Conservation (phyloP, 30 jellyfish, hydroid and myxozoan genomes). For the Morbakka virulenta region DNA sequence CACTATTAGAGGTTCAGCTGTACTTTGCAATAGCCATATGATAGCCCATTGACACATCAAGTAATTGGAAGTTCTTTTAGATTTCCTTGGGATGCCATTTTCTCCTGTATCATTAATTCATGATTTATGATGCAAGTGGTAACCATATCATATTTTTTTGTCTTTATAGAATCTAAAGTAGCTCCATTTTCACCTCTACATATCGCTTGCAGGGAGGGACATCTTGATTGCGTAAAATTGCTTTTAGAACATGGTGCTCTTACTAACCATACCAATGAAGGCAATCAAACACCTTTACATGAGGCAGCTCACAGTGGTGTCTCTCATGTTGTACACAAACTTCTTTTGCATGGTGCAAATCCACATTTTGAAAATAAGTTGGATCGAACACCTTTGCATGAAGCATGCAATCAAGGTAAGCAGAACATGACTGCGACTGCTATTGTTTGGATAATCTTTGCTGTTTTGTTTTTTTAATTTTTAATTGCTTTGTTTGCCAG, state of each 20-base stretch:
- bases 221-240: slow-evolving; percentile 35
- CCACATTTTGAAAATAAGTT: slow-evolving; percentile 49
- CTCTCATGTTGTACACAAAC: slow-evolving; percentile 23
- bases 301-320: slow-evolving; percentile 83
- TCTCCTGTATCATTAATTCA: not conserved
- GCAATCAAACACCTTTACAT: slow-evolving; percentile 66
- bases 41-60: too few relatives aligned
- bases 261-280: slow-evolving; percentile 47
- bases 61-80: too few relatives aligned
- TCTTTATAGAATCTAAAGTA: not conserved
- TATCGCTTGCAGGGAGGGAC: slow-evolving; percentile 77
- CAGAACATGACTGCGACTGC: not conserved
- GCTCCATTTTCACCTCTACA: slow-evolving; percentile 67
- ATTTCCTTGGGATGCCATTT: too few relatives aligned
- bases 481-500: too few relatives aligned
- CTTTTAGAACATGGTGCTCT: slow-evolving; percentile 40
- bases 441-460: not conserved
- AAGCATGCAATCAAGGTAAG: slow-evolving; percentile 71
- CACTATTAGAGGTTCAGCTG: too few relatives aligned
- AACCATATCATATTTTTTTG: not conserved
- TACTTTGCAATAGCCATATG: too few relatives aligned
- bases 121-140: too few relatives aligned
- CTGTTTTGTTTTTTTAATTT: not conserved
- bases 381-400: slow-evolving; percentile 48
- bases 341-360: slow-evolving; percentile 66